These are phyloP conservation scores for Opisthocomus hoazin DNA, from an alignment of 2,113 vertebrate species.

Conservation along the genomic window DNA sequence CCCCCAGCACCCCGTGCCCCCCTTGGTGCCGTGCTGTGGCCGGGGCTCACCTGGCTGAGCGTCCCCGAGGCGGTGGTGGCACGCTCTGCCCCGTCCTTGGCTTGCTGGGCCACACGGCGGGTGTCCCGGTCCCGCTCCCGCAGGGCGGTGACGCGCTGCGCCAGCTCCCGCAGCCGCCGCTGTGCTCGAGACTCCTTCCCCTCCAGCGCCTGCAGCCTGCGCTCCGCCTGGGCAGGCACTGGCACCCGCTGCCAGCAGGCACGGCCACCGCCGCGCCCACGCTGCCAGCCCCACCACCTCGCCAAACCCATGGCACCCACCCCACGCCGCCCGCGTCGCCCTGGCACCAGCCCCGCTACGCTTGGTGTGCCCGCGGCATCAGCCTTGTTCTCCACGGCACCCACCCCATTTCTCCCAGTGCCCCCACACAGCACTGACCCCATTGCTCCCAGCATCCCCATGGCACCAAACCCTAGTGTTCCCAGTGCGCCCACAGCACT, in stretches of 20 bases:
- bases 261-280: rapidly evolving
- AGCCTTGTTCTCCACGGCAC: neutral
- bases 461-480: neutral
- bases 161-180: constrained; percentile 71
- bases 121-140: constrained; percentile 63
- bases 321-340: rapidly evolving
- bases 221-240: neutral
- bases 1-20: rapidly evolving
- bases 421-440: rapidly evolving
- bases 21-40: rapidly evolving
- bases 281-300: neutral
- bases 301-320: neutral
- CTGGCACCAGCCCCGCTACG: no score
- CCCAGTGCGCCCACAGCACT: no score
- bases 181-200: constrained; percentile 66
- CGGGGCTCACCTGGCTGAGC: constrained; percentile 64
- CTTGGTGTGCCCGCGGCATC: neutral
- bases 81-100: constrained; percentile 57
- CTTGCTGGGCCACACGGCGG: constrained; percentile 63
- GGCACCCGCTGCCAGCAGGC: neutral
- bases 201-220: constrained; percentile 63
- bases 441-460: neutral
- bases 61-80: constrained; percentile 49
- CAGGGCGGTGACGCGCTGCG: constrained; percentile 55
- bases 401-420: neutral